Conservation (phyloP, 2,797 vertebrate species). For the Eulemur rubriventer region DNA sequence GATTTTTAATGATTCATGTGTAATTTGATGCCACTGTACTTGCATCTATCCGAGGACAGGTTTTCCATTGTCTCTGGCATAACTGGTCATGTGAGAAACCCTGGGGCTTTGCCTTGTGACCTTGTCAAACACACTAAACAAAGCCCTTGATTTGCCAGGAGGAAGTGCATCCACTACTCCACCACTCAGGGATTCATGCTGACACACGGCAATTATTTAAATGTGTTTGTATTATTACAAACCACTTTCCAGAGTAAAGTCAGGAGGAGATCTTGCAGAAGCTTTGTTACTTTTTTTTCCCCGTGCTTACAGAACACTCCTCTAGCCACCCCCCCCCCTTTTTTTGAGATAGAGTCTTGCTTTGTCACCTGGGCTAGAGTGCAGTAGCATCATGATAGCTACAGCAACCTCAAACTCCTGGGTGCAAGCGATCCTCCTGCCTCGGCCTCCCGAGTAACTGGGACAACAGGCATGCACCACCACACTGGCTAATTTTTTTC, state of each 20-base stretch:
- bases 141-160: not conserved
- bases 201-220: not conserved
- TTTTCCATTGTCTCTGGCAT: not conserved
- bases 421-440: not conserved
- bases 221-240: not conserved
- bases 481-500: not conserved
- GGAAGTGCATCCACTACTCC: not conserved
- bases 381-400: not conserved
- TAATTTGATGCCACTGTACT: not conserved
- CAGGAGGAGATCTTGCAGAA: not conserved
- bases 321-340: too few relatives aligned
- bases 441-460: not conserved
- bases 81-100: not conserved
- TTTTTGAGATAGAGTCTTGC: not conserved
- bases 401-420: not conserved
- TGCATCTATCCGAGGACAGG: not conserved
- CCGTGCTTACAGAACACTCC: not conserved
- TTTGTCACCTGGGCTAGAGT: not conserved
- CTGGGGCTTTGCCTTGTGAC: fast-evolving
- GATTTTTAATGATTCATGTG: not conserved
- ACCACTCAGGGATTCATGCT: not conserved
- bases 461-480: not conserved
- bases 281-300: not conserved
- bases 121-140: not conserved
- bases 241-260: not conserved